Evolutionary conservation across 2,888 invertebrate genomes (phyloP).

Genomic region (Lissonota sp.): DNA sequence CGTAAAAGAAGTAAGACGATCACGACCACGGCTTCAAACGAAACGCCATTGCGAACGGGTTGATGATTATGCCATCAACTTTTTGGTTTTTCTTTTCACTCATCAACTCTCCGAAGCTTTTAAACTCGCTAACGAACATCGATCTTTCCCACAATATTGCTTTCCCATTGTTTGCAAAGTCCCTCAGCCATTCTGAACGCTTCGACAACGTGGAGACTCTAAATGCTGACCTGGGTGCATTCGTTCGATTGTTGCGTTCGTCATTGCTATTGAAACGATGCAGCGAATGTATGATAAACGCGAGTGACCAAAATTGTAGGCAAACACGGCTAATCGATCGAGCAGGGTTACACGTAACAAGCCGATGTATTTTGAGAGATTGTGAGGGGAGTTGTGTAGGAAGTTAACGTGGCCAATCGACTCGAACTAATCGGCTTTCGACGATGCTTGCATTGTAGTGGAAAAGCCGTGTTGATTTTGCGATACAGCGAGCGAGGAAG

Average conservation of each 20-base stretch:
- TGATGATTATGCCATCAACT: constrained; percentile 12
- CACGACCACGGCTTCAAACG: too few relatives aligned
- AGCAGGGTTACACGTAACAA: background rate
- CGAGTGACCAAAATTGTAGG: constrained; percentile 22
- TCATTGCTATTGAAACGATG: background rate
- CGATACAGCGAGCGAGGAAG: constrained; percentile 19
- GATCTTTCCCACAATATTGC: constrained; percentile 29
- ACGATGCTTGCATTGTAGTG: constrained; percentile 59
- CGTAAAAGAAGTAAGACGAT: constrained; percentile 42
- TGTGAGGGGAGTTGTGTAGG: constrained; percentile 66
- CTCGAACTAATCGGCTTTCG: constrained; percentile 68
- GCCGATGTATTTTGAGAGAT: constrained; percentile 59
- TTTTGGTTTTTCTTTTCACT: background rate
- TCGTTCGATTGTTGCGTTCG: too few relatives aligned
- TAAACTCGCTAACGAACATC: constrained; percentile 21
- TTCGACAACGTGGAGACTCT: too few relatives aligned
- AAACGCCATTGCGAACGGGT: background rate
- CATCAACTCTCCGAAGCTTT: background rate
- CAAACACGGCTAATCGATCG: constrained; percentile 16
- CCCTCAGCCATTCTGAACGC: too few relatives aligned
- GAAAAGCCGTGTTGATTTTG: constrained; percentile 54
- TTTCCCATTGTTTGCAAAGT: constrained; percentile 12
- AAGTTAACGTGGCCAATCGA: constrained; percentile 68
- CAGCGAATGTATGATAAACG: constrained; percentile 22
- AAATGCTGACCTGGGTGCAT: too few relatives aligned